phyloP scores from a whole-genome alignment of 2,113 vertebrate genomes.

The Tachysurus vachellii region DNA sequence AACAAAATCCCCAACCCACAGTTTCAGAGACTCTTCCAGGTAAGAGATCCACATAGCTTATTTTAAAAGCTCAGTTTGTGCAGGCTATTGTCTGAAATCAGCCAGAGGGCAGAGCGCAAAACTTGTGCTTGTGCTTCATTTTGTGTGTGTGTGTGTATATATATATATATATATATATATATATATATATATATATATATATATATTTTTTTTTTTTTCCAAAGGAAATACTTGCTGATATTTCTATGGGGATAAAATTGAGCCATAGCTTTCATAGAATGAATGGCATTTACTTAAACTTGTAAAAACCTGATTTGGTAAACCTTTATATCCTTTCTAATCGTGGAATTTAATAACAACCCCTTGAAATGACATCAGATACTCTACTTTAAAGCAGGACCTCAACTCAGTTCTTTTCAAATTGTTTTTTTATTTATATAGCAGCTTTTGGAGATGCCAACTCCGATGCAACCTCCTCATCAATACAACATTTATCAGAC shows the following conservation, averaged over 20 bases:
- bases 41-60: slow-evolving; percentile 55
- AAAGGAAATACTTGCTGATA: not conserved
- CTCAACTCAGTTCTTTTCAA: not conserved
- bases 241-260: not conserved
- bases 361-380: not conserved
- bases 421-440: not conserved
- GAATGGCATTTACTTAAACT: not conserved
- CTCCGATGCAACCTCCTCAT: too few species aligned
- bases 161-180: too few species aligned
- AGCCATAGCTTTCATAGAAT: not conserved
- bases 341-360: not conserved
- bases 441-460: too few species aligned
- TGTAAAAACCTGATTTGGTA: not conserved
- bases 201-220: too few species aligned
- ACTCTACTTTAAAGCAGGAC: too few species aligned
- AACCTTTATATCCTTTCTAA: not conserved
- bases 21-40: slow-evolving; percentile 95
- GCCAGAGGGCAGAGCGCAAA: not conserved
- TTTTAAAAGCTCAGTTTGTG: not conserved
- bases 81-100: slow-evolving; percentile 2
- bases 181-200: too few species aligned
- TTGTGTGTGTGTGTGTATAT: too few species aligned
- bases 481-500: too few species aligned
- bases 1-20: slow-evolving; percentile 88
- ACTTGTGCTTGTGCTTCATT: slow-evolving; percentile 18